A percentile compares a stretch with the other conserved stretches of the same genome.
phyloP scores from a whole-genome alignment of 2,113 vertebrate genomes.

The Acrocephalus arundinaceus region DNA sequence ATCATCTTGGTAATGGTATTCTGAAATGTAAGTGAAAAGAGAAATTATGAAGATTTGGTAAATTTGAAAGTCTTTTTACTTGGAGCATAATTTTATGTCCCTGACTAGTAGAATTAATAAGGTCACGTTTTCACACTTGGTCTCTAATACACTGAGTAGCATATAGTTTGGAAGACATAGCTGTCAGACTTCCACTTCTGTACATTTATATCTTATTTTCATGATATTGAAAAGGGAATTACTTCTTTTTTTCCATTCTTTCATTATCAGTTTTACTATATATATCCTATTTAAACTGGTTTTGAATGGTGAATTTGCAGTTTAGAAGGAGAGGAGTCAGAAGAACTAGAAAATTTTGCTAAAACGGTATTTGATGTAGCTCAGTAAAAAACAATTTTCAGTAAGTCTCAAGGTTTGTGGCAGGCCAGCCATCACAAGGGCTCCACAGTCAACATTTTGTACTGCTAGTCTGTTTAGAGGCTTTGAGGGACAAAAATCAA shows the following conservation, averaged over 20 bases:
- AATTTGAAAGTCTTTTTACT: background rate
- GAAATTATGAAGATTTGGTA: background rate
- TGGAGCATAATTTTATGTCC: background rate
- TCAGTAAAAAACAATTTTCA: background rate
- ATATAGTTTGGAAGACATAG: background rate
- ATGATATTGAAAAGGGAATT: background rate
- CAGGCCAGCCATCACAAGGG: background rate
- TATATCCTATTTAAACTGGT: background rate
- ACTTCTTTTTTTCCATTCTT: background rate
- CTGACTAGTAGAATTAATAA: background rate
- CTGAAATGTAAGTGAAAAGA: background rate
- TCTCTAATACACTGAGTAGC: background rate
- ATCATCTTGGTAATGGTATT: background rate
- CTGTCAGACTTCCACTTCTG: background rate
- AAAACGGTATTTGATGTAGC: background rate
- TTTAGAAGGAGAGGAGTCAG: background rate
- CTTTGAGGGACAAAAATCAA: slow-evolving; percentile 24
- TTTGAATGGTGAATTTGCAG: background rate
- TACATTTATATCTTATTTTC: background rate
- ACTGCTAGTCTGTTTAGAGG: background rate
- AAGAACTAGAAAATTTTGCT: background rate
- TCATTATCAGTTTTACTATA: background rate
- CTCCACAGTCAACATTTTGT: slow-evolving; percentile 2
- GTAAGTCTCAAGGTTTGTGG: background rate
- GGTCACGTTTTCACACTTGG: background rate